These are phyloP conservation scores for Pheosia tremula DNA, from an alignment of 2,888 invertebrate species.

Conservation along the genomic window DNA sequence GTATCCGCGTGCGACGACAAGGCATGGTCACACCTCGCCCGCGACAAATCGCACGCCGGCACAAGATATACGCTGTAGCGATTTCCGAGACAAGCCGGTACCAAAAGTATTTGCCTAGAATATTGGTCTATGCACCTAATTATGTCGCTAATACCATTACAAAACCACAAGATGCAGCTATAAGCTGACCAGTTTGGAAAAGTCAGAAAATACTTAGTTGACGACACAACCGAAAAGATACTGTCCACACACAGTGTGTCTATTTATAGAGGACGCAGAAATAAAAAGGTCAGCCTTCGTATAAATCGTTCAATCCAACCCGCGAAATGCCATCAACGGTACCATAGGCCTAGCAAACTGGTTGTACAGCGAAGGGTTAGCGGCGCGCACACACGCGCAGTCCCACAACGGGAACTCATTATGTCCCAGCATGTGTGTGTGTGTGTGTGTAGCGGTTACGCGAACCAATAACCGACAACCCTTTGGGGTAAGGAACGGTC, in stretches of 20 bases:
- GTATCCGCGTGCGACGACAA: background rate
- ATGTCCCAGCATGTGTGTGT: conserved; percentile 12
- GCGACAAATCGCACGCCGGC: conserved; percentile 13
- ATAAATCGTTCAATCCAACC: background rate
- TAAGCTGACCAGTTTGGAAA: too few species aligned
- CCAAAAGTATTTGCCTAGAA: too few species aligned
- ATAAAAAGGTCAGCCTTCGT: too few species aligned
- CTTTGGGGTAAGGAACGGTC: conserved; percentile 50
- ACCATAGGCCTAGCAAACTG: conserved; percentile 53
- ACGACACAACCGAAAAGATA: too few species aligned
- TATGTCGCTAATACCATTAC: too few species aligned
- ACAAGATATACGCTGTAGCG: conserved; percentile 12
- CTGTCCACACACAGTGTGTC: too few species aligned
- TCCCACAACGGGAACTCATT: conserved; percentile 28
- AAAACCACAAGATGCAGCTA: too few species aligned
- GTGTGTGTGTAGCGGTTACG: conserved; percentile 33
- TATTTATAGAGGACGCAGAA: too few species aligned
- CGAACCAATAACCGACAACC: conserved; percentile 63
- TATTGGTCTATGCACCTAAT: too few species aligned
- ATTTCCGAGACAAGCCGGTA: background rate
- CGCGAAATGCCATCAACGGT: conserved; percentile 26
- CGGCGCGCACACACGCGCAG: conserved; percentile 33
- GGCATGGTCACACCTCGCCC: background rate
- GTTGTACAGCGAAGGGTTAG: conserved; percentile 64
- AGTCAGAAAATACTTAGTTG: too few species aligned